A percentile compares a stretch with the other conserved stretches of the same genome.
These are phyloP conservation scores for Phoxinus dragarum DNA, from an alignment of 2,797 vertebrate genomes.

Conservation along the genomic window DNA sequence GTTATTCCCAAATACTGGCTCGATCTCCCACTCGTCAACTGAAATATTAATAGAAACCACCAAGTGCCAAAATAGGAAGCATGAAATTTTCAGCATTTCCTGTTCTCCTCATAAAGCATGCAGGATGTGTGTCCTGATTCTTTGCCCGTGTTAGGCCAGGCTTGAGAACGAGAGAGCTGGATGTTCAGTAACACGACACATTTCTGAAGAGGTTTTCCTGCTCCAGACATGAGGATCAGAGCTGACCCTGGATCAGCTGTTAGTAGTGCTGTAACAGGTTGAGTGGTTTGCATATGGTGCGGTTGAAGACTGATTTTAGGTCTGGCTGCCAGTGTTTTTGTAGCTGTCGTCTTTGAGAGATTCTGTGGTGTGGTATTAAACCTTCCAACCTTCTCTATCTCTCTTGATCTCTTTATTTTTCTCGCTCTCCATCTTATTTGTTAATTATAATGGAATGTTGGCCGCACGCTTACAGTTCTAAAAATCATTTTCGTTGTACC, in stretches of 20 bases:
- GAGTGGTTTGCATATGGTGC: slow-evolving; percentile 9
- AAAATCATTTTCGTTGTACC: slow-evolving; percentile 1
- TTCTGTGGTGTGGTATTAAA: slow-evolving; percentile 33
- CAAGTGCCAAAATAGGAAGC: slow-evolving; percentile 12
- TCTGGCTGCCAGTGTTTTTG: slow-evolving; percentile 7
- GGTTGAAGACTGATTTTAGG: slow-evolving; percentile 9
- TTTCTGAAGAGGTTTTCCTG: slow-evolving; percentile 11
- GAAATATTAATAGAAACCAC: slow-evolving; percentile 34
- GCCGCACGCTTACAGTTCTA: background rate
- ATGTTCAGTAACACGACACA: background rate
- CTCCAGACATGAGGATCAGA: background rate
- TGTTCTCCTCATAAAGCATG: background rate
- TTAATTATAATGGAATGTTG: slow-evolving; percentile 34
- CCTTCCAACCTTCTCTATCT: background rate
- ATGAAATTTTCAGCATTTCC: slow-evolving; percentile 36
- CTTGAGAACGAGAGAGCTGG: background rate
- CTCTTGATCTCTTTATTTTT: background rate
- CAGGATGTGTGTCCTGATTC: slow-evolving; percentile 3
- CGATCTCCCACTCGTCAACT: background rate
- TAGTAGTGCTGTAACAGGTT: slow-evolving; percentile 19
- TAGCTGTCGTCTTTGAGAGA: background rate
- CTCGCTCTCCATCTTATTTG: background rate
- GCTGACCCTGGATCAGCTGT: slow-evolving; percentile 16
- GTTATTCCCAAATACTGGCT: background rate
- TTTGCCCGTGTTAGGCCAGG: background rate